A percentile compares a stretch with the other conserved stretches of the same genome.
Conservation (phyloP, 2,113 vertebrate species). For the Pimephales promelas region DNA sequence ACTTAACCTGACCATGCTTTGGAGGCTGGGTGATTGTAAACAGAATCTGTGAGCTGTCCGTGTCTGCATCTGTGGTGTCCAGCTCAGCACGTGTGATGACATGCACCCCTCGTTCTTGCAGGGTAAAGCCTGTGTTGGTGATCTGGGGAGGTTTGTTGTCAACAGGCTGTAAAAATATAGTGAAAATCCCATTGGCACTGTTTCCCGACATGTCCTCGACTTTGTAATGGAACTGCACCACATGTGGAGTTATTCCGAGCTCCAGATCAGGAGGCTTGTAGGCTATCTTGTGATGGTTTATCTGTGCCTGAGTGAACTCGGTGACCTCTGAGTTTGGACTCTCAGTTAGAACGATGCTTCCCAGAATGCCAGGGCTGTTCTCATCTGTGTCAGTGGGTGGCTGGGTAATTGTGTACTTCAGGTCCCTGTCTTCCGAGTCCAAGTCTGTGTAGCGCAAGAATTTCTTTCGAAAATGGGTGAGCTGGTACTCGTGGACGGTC, state of each 20-base stretch:
- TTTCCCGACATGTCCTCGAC: constrained; percentile 91
- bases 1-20: constrained; percentile 80
- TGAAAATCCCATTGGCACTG: constrained; percentile 79
- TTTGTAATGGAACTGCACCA: constrained; percentile 87
- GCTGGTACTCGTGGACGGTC: constrained; percentile 89
- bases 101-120: constrained; percentile 83
- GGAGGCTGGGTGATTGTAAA: constrained; percentile 87
- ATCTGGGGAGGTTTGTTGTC: constrained; percentile 93
- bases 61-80: constrained; percentile 86
- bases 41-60: constrained; percentile 79
- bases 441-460: constrained; percentile 88
- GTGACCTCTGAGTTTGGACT: constrained; percentile 79
- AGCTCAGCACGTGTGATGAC: constrained; percentile 81
- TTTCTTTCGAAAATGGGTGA: constrained; percentile 86
- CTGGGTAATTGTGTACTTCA: constrained; percentile 83
- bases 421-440: constrained; percentile 90
- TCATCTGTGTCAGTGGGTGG: constrained; percentile 88
- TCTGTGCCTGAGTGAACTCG: constrained; percentile 93
- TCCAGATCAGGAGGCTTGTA: constrained; percentile 90
- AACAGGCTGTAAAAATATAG: constrained; percentile 88
- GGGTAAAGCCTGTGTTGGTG: constrained; percentile 87
- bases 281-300: constrained; percentile 94
- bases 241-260: constrained; percentile 86
- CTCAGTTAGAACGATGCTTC: constrained; percentile 87
- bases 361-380: constrained; percentile 80